A percentile compares a stretch with the other conserved stretches of the same genome.
phyloP scores from a whole-genome alignment of 2,113 vertebrate species.

The Microcebus griseorufus region DNA sequence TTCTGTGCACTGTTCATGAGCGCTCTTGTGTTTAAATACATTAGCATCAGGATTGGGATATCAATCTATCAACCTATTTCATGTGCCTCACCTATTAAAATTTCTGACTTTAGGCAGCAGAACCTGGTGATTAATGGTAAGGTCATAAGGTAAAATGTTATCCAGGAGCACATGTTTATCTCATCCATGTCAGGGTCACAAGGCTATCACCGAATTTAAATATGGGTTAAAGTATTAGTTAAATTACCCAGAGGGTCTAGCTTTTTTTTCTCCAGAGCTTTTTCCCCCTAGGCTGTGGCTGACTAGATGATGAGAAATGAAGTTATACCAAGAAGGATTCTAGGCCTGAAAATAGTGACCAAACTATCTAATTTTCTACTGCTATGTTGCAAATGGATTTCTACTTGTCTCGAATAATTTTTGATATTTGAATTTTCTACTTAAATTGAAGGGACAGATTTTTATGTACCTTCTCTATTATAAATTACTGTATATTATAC shows the following conservation, averaged over 20 bases:
- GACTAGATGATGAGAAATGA: background rate
- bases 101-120: background rate
- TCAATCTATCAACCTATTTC: conserved; percentile 39
- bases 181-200: background rate
- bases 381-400: background rate
- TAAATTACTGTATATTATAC: background rate
- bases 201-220: conserved; percentile 41
- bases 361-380: background rate
- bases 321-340: background rate
- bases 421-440: background rate
- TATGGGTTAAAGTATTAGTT: background rate
- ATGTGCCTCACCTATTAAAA: background rate
- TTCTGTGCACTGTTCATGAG: conserved; percentile 11
- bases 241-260: background rate
- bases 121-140: background rate
- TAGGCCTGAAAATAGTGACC: background rate
- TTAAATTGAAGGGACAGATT: background rate
- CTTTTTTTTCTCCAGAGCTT: background rate
- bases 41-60: conserved; percentile 38
- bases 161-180: background rate
- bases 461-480: background rate
- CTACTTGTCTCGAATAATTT: background rate
- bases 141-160: background rate
- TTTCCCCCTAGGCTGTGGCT: background rate
- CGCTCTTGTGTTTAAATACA: conserved; percentile 41